A percentile compares a stretch with the other conserved stretches of the same genome.
Evolutionary conservation across 1,140 invertebrate genomes (phyloP).

Genomic region (Saxidomus purpurata): DNA sequence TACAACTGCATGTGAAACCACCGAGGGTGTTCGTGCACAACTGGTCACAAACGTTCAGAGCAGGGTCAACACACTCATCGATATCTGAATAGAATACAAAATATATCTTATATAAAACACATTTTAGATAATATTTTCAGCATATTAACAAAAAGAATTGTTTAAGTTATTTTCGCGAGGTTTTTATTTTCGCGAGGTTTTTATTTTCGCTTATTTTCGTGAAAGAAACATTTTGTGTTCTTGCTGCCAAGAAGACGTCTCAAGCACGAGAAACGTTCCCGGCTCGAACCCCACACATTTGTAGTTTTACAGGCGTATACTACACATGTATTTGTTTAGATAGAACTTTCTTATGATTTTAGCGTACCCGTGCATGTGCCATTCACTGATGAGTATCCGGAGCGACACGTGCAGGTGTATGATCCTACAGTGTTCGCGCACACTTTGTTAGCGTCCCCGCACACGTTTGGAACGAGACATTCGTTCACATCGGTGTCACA

Average conservation of each 20-base stretch:
- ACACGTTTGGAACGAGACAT: slow-evolving; percentile 59
- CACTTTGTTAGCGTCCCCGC: neutral
- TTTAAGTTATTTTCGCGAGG: neutral
- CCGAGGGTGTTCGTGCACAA: slow-evolving; percentile 19
- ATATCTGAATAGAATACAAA: slow-evolving; percentile 14
- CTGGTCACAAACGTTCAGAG: slow-evolving; percentile 24
- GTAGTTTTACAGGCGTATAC: too few species aligned
- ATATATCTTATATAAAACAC: too few species aligned
- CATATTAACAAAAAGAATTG: neutral
- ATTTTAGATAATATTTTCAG: neutral
- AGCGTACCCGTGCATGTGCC: neutral
- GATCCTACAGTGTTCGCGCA: slow-evolving; percentile 71
- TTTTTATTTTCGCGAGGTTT: too few species aligned
- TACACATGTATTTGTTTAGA: too few species aligned
- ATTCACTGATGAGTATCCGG: slow-evolving; percentile 13
- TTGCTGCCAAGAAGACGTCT: too few species aligned
- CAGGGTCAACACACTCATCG: slow-evolving; percentile 18
- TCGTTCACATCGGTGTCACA: slow-evolving; percentile 73
- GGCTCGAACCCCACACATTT: too few species aligned
- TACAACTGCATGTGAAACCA: slow-evolving; percentile 27
- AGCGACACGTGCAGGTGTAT: slow-evolving; percentile 60
- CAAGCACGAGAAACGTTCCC: too few species aligned
- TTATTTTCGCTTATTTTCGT: too few species aligned
- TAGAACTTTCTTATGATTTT: too few species aligned
- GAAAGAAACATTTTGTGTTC: too few species aligned